A percentile compares a stretch with the other conserved stretches of the same genome.
These are phyloP conservation scores for Nesidiocoris tenuis DNA, from an alignment of 2,888 invertebrate genomes.

Conservation along the genomic window DNA sequence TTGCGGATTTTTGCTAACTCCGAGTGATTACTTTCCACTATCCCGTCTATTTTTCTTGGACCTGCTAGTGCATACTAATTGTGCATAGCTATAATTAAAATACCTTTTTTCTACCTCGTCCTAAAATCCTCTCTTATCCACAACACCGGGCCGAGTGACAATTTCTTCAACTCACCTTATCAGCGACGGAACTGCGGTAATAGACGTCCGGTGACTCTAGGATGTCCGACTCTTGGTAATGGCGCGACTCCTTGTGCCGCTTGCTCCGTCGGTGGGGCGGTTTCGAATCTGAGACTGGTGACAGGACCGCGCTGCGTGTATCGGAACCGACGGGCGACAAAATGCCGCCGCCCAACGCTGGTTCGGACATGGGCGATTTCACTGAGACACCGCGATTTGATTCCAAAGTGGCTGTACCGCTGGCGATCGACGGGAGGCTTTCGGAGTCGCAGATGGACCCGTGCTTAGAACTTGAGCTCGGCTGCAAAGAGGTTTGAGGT, in stretches of 20 bases:
- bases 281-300: slow-evolving; percentile 55
- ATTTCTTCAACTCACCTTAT: slow-evolving; percentile 71
- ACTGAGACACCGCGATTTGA: slow-evolving; percentile 41
- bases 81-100: no score
- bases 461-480: slow-evolving; percentile 34
- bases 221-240: slow-evolving; percentile 74
- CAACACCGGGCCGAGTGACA: no score
- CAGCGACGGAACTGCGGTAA: slow-evolving; percentile 81
- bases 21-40: no score
- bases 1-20: no score
- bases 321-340: slow-evolving; percentile 44
- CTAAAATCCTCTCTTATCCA: no score
- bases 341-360: slow-evolving; percentile 31
- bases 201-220: slow-evolving; percentile 79
- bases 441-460: slow-evolving; percentile 47
- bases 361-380: slow-evolving; percentile 46
- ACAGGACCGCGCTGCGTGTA: slow-evolving; percentile 52
- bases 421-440: slow-evolving; percentile 49
- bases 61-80: no score
- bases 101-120: no score
- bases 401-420: slow-evolving; percentile 47
- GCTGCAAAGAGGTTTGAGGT: no score
- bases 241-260: slow-evolving; percentile 56
- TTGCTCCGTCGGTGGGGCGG: slow-evolving; percentile 55
- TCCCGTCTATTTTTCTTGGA: no score